Percentiles rank a stretch among this genome's conserved stretches.
phyloP scores from a whole-genome alignment of 2,797 vertebrate genomes.

The Agapornis canus region DNA sequence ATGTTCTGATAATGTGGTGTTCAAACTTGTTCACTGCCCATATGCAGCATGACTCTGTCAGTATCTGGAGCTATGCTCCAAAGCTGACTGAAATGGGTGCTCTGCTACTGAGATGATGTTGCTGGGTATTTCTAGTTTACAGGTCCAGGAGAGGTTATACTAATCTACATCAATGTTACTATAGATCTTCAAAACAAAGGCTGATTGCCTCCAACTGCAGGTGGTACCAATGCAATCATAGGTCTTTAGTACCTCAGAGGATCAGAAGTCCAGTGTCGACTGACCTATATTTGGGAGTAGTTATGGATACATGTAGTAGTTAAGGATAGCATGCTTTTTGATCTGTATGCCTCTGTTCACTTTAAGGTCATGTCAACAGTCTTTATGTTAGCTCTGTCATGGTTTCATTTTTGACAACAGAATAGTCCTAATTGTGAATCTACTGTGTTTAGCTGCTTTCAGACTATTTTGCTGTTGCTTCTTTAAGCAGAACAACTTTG shows the following conservation, averaged over 20 bases:
- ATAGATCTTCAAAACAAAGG: neutral
- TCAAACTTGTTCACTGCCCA: neutral
- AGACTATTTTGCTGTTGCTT: neutral
- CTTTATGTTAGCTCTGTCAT: neutral
- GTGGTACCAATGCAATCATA: neutral
- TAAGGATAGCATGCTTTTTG: neutral
- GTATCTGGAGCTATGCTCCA: neutral
- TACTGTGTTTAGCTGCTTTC: neutral
- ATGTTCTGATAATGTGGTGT: neutral
- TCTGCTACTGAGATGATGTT: neutral
- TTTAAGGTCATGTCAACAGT: neutral
- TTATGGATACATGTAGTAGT: too few relatives aligned
- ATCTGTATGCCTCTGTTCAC: neutral
- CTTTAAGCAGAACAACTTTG: neutral
- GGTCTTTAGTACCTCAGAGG: neutral
- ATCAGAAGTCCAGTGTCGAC: neutral
- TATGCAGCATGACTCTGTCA: neutral
- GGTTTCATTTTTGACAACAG: neutral
- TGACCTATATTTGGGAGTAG: neutral
- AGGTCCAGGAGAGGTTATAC: neutral
- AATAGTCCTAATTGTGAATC: neutral
- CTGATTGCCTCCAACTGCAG: neutral
- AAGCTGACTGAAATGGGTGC: neutral
- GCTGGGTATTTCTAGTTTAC: neutral
- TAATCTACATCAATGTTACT: neutral